A percentile compares a stretch with the other conserved stretches of the same genome.
Conservation (phyloP, 2,113 vertebrate species). For the Scatophagus argus region DNA sequence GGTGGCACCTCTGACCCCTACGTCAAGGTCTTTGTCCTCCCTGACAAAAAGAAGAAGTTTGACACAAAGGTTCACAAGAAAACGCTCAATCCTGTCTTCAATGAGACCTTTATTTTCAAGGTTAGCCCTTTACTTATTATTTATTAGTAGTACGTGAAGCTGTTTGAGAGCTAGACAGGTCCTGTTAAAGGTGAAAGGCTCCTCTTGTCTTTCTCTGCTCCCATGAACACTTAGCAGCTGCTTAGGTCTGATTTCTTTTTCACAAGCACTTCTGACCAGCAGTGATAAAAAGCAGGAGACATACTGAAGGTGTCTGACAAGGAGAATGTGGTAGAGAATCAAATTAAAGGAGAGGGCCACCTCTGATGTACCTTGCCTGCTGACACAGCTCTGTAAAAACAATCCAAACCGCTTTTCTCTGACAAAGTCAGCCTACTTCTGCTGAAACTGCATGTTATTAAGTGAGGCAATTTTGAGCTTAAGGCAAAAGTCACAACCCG, state of each 20-base stretch:
- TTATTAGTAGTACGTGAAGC: conserved; percentile 32
- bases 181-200: conserved; percentile 20
- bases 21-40: conserved; percentile 95
- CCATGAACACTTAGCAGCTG: too few relatives aligned
- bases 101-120: conserved; percentile 97
- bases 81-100: conserved; percentile 96
- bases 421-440: conserved; percentile 59
- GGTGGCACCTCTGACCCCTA: conserved; percentile 97
- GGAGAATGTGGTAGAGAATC: conserved; percentile 68
- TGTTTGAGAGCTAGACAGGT: conserved; percentile 17
- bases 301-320: conserved; percentile 62
- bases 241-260: conserved; percentile 29
- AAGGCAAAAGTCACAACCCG: conserved; percentile 28
- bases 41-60: conserved; percentile 98
- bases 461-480: conserved; percentile 24
- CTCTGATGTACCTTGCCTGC: conserved; percentile 59
- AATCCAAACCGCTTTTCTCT: conserved; percentile 51
- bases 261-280: conserved; percentile 15
- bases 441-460: conserved; percentile 56
- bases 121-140: conserved; percentile 75
- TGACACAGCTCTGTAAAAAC: conserved; percentile 67
- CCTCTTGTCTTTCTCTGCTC: not conserved
- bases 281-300: conserved; percentile 56
- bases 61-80: conserved; percentile 99
- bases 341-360: conserved; percentile 73